phyloP scores from a whole-genome alignment of 2,888 invertebrate genomes.

The Osedax frankpressi region DNA sequence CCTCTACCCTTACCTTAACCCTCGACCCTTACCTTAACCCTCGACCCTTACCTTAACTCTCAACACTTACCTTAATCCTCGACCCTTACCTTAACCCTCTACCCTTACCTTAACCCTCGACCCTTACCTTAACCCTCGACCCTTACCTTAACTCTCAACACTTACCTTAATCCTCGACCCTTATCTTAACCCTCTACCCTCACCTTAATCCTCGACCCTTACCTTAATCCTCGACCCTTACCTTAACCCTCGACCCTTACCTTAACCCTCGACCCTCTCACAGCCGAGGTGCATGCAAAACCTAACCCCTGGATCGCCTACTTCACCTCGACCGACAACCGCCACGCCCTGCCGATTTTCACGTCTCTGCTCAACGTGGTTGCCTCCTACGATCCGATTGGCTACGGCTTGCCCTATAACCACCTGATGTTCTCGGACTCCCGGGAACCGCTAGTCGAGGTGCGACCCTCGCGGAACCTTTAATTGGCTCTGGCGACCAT shows the following conservation, averaged over 20 bases:
- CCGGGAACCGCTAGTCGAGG: constrained; percentile 32
- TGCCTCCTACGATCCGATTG: constrained; percentile 95
- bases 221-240: neutral
- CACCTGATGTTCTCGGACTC: constrained; percentile 86
- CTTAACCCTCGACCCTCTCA: neutral
- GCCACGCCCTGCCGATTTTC: constrained; percentile 89
- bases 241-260: neutral
- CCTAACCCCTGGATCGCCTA: constrained; percentile 57
- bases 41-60: too few relatives aligned
- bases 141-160: neutral
- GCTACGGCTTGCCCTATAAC: constrained; percentile 88
- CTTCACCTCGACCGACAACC: constrained; percentile 56
- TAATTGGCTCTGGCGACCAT: too few relatives aligned
- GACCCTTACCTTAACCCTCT: too few relatives aligned
- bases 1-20: too few relatives aligned
- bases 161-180: neutral
- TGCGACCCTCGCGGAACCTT: too few relatives aligned
- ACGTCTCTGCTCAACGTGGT: constrained; percentile 92
- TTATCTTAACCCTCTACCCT: neutral
- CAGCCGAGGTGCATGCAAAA: constrained; percentile 44
- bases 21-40: too few relatives aligned
- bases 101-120: neutral
- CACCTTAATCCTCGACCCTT: neutral
- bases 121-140: neutral
- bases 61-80: too few relatives aligned